Conservation (phyloP, 1,140 invertebrate genomes). For the Ceratosolen fusciceps region DNA sequence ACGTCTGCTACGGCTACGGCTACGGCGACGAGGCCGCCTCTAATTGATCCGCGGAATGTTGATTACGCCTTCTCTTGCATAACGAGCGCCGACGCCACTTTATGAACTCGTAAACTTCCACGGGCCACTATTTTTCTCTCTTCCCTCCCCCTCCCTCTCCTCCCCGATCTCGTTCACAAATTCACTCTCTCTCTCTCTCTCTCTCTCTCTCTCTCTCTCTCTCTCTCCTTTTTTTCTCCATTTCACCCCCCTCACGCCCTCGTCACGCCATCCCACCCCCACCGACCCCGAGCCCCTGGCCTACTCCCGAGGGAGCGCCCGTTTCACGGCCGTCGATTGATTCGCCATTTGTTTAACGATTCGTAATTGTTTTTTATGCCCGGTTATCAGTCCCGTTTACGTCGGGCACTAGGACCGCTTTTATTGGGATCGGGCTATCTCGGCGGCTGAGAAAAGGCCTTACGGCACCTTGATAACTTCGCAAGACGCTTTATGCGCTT, state of each 20-base stretch:
- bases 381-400: background rate
- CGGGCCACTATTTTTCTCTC: background rate
- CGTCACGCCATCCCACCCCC: too few species aligned
- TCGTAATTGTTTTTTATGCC: conserved; percentile 11
- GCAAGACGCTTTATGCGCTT: background rate
- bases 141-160: too few species aligned
- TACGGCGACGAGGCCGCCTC: background rate
- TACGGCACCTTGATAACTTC: background rate
- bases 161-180: too few species aligned
- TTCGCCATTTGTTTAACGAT: conserved; percentile 23
- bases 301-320: background rate
- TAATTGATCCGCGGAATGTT: conserved; percentile 33
- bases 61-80: conserved; percentile 12
- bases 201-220: too few species aligned
- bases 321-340: background rate
- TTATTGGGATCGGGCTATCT: too few species aligned
- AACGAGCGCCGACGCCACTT: background rate
- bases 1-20: too few species aligned
- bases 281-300: too few species aligned
- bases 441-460: background rate
- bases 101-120: conserved; percentile 27
- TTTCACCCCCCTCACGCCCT: too few species aligned
- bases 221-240: too few species aligned
- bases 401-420: background rate
- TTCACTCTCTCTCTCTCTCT: too few species aligned